phyloP scores from a whole-genome alignment of 2,888 invertebrate species.

The Alloscopus bannaensis region DNA sequence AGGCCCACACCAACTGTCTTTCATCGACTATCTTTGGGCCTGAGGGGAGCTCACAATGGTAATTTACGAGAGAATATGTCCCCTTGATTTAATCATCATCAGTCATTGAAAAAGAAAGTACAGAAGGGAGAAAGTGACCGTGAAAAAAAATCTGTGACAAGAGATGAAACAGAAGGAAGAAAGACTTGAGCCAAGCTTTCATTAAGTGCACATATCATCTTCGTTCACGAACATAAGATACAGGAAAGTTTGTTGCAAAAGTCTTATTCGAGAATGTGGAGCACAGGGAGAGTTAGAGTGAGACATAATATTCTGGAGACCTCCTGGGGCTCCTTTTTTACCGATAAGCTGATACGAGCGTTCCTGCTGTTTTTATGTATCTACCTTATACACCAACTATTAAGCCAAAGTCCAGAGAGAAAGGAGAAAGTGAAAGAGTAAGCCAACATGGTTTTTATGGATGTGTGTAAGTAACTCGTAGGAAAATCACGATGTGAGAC shows the following conservation, averaged over 20 bases:
- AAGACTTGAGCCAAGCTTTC: too few species aligned
- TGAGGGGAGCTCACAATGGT: slow-evolving; percentile 42
- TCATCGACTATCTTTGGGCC: too few species aligned
- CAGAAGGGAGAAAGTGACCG: background rate
- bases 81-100: slow-evolving; percentile 59
- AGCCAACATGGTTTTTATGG: slow-evolving; percentile 4
- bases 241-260: background rate
- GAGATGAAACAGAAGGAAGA: slow-evolving; percentile 5
- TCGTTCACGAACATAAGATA: too few species aligned
- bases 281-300: background rate
- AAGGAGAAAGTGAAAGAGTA: too few species aligned
- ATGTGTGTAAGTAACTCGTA: slow-evolving; percentile 16
- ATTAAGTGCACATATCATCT: too few species aligned
- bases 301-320: slow-evolving; percentile 16
- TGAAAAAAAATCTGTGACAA: slow-evolving; percentile 37
- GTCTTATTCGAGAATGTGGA: background rate
- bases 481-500: slow-evolving; percentile 42
- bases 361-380: slow-evolving; percentile 49
- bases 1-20: background rate
- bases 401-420: too few species aligned
- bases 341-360: slow-evolving; percentile 55
- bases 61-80: slow-evolving; percentile 47
- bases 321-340: slow-evolving; percentile 52
- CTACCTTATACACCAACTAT: slow-evolving; percentile 22
- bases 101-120: slow-evolving; percentile 43